Evolutionary conservation across 2,888 invertebrate species (phyloP), one percentile per base, ranked within the genome.

Genomic region (Coelinius sp.): DNA sequence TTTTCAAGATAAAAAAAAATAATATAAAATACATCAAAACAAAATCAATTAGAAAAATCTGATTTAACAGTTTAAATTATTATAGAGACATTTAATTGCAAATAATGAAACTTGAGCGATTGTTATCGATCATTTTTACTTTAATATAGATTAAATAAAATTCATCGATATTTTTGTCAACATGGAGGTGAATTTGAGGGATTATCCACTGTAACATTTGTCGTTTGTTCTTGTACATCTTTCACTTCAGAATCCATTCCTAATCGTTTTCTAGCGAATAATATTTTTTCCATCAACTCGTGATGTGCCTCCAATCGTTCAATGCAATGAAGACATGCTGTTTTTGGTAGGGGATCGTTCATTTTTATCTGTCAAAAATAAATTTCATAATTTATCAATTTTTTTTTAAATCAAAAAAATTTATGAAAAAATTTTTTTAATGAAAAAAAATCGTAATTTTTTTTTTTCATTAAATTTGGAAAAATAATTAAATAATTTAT

Each of bases 301-400:
- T 89, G 90, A 78, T 90, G 90, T 27, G 88, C 86, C 79, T 90
- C 90, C 79, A 91, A 82, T 77, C 90, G 87, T 73, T 89, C 88
- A 73, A 91, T 89, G 80, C 91, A 91, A 74, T 89, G 88, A 74
- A 90, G 86, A 81, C 91, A 91, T 59, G 91, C 90, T 25, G 89
- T 89, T 82, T 89, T 89, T 70, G 89, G 89, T 70, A 89, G 80
- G 38, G 88, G 88, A 80, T 89, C 89, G 73, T 88, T 86, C 41
- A 87, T 82, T 75, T 88, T 85, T 56, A 89, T 87, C 89, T 89
- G 44, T 20, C 31, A 27, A 62, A 35, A n/a, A 38, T 41, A 41
- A 41, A n/a, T n/a, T n/a, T n/a, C n/a, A n/a, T 41, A n/a, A 2
- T 41, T 41, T 31, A 31, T 41, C 41, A 12, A 5, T 38, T 38